A percentile compares a stretch with the other conserved stretches of the same genome.
Evolutionary conservation across 2,797 vertebrate genomes (phyloP).

Genomic region (Petrocephalus sullivani): DNA sequence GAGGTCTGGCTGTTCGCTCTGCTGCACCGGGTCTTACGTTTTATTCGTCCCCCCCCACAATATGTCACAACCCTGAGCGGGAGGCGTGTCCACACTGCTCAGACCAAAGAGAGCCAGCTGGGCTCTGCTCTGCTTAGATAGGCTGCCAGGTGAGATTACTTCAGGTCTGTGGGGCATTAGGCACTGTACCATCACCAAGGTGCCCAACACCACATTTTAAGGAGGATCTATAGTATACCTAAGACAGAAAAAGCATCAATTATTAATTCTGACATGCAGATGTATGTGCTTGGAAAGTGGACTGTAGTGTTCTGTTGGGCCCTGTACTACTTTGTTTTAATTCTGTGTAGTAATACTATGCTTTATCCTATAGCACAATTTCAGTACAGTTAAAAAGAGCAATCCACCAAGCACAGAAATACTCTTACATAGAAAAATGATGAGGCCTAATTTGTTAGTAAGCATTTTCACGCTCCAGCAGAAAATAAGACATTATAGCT

Average conservation of each 20-base stretch:
- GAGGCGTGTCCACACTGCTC: not conserved
- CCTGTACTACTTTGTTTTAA: not conserved
- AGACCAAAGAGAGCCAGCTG: not conserved
- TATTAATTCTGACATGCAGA: not conserved
- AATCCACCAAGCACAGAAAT: conserved; percentile 12
- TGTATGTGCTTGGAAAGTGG: not conserved
- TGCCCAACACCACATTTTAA: not conserved
- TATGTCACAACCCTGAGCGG: not conserved
- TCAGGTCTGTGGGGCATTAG: not conserved
- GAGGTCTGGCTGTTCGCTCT: not conserved
- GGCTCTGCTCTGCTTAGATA: not conserved
- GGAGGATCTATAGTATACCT: not conserved
- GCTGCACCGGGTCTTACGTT: not conserved
- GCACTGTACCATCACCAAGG: not conserved
- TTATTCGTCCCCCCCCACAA: not conserved
- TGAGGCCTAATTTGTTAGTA: not conserved
- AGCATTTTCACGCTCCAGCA: conserved; percentile 22
- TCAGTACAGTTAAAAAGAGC: not conserved
- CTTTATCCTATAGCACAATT: not conserved
- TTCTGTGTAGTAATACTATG: not conserved
- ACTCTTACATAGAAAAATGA: not conserved
- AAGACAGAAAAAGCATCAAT: not conserved
- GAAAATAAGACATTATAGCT: conserved; percentile 36
- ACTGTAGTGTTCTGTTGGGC: not conserved
- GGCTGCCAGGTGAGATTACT: not conserved